Base-by-base conservation (phyloP, 2,888 invertebrate species). In the Lycaena phlaeas region DNA sequence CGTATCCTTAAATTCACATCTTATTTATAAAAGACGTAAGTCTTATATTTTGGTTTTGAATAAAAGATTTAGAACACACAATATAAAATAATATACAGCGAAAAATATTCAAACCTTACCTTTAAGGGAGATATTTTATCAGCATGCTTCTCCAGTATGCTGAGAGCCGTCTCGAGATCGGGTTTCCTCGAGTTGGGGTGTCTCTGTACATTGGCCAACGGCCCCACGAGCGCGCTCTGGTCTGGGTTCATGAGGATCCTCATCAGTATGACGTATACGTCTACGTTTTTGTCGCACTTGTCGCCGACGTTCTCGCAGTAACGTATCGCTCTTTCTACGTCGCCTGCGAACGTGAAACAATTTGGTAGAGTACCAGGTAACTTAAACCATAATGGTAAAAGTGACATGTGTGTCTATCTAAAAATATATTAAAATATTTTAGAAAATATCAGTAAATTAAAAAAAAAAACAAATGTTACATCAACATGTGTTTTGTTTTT, bases 141-240 rank as follows among this genome's bases (percentile, higher is more conserved):
- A 0, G 96, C 94, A 69, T 96, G 91, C 51, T 92, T 90, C 57
- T 95, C 92, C 26, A 98, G 76, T 41, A 98, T 81, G 49, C 87
- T 81, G 3, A 98, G 76, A 4, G 96, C 95, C 40, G 91, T 89
- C 54, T 92, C 90, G 27, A 94, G 70, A 68, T 97, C 93, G 0
- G 94, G 91, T 36, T 88, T 86, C 0, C 89, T 71, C 1, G 90
- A 88, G 53, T 88, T 87, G 28, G 86, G 89, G 61, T 89, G 88
- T 40, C 73, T 57, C 27, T 71, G 66, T 5, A 68, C 72, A 38
- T 73, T 81, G 27, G 87, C 66, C 40, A 88, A 59, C 0, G 82
- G 86, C 1, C 86, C 85, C 4, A 59, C 59, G 1, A 82, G 53
- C 26, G 56, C 53, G n/a, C 52, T 60, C 40, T 67, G 63, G 3